These are phyloP conservation scores for Phrynocephalus vlangalii DNA, from an alignment of 2,797 vertebrate genomes.

Conservation along the genomic window DNA sequence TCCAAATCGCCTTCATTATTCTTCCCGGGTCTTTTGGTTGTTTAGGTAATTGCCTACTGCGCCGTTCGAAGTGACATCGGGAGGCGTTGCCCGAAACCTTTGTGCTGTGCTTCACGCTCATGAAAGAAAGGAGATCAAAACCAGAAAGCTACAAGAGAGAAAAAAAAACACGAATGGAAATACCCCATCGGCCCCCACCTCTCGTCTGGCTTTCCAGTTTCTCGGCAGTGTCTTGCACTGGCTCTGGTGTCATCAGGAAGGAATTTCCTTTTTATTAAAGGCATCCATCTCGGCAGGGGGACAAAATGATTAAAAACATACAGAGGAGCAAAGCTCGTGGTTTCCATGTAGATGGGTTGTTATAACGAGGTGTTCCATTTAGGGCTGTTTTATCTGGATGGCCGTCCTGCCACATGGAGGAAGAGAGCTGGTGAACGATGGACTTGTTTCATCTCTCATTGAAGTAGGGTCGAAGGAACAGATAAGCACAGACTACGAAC, in stretches of 20 bases:
- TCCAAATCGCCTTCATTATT: slow-evolving; percentile 13
- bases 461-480: too few relatives aligned
- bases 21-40: not conserved
- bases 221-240: slow-evolving; percentile 42
- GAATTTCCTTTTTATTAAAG: slow-evolving; percentile 55
- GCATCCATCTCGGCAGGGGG: slow-evolving; percentile 64
- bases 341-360: slow-evolving; percentile 60
- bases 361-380: slow-evolving; percentile 44
- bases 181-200: slow-evolving; percentile 29
- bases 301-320: slow-evolving; percentile 69
- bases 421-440: not conserved
- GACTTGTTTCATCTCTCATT: not conserved
- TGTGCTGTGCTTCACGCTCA: slow-evolving; percentile 11
- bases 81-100: slow-evolving; percentile 42
- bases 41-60: slow-evolving; percentile 15
- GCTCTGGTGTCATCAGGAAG: slow-evolving; percentile 59
- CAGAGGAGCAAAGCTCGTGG: slow-evolving; percentile 51
- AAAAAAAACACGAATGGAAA: slow-evolving; percentile 54
- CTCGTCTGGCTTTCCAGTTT: slow-evolving; percentile 45
- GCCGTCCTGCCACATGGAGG: not conserved
- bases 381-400: slow-evolving; percentile 28
- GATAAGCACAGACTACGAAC: not conserved
- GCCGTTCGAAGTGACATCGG: slow-evolving; percentile 13
- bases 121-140: slow-evolving; percentile 43
- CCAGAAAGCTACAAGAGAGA: slow-evolving; percentile 42